Conservation (phyloP, 2,888 invertebrate genomes). For the Argyresthia goedartella region DNA sequence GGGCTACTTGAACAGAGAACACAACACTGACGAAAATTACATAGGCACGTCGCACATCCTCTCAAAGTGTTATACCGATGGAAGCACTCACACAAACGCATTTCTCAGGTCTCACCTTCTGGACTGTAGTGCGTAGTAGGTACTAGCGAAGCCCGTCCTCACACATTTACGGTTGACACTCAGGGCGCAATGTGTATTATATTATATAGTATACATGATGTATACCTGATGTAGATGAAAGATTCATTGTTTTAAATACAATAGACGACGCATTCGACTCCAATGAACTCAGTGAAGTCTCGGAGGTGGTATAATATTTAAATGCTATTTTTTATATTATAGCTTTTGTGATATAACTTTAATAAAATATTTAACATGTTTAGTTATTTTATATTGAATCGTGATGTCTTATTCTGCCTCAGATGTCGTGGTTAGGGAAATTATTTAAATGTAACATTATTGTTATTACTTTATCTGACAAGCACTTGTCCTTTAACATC, state of each 20-base stretch:
- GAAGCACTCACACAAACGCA: no score
- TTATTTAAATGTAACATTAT: no score
- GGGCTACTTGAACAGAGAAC: no score
- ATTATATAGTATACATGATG: not conserved
- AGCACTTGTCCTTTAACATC: no score
- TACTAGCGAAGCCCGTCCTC: not conserved
- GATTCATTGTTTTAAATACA: not conserved
- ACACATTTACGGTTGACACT: not conserved
- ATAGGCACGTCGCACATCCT: no score
- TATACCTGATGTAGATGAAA: not conserved
- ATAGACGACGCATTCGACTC: no score
- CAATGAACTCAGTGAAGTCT: not conserved
- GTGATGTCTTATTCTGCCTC: not conserved
- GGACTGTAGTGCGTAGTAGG: no score
- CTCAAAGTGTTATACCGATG: no score
- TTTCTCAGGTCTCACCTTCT: no score
- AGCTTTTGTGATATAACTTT: constrained; percentile 3
- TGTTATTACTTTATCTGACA: no score
- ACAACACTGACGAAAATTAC: no score
- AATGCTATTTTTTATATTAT: constrained; percentile 4
- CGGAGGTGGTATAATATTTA: not conserved
- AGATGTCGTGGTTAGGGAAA: no score
- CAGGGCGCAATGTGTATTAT: not conserved
- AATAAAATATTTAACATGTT: not conserved
- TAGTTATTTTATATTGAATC: constrained; percentile 1